Conservation (phyloP, 1,140 invertebrate species). For the Drosophila hydei region DNA sequence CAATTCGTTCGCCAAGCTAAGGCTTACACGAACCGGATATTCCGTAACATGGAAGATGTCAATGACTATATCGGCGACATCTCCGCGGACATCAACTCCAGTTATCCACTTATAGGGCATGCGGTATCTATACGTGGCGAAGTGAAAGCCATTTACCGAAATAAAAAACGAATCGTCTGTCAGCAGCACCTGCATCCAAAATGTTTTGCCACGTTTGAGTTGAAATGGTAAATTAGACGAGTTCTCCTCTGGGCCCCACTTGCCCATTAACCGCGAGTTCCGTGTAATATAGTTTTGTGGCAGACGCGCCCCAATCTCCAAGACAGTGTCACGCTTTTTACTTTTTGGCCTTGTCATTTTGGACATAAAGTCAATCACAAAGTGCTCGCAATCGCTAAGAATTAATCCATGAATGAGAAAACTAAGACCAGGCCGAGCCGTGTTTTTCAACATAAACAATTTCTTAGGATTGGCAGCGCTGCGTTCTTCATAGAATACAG, state of each 20-base stretch:
- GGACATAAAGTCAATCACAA: slow-evolving; percentile 52
- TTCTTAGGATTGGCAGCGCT: slow-evolving; percentile 31
- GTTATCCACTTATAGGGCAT: slow-evolving; percentile 85
- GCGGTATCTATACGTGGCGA: slow-evolving; percentile 87
- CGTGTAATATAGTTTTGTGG: slow-evolving; percentile 89
- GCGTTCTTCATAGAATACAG: slow-evolving; percentile 61
- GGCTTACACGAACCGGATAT: slow-evolving; percentile 54
- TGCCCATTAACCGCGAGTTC: slow-evolving; percentile 85
- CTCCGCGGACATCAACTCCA: slow-evolving; percentile 50
- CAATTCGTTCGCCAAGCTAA: slow-evolving; percentile 19
- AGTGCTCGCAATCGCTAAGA: slow-evolving; percentile 54
- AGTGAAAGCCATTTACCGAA: slow-evolving; percentile 88
- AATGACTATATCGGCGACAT: slow-evolving; percentile 51
- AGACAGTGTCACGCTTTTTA: slow-evolving; percentile 86
- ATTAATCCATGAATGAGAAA: slow-evolving; percentile 68
- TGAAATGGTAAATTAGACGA: slow-evolving; percentile 69
- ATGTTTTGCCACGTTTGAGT: slow-evolving; percentile 74
- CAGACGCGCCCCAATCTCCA: slow-evolving; percentile 91
- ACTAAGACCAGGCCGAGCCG: slow-evolving; percentile 46
- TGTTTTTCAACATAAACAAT: slow-evolving; percentile 24
- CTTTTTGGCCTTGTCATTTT: not conserved
- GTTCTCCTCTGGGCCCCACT: slow-evolving; percentile 89
- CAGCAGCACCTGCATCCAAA: slow-evolving; percentile 83
- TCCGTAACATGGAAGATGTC: slow-evolving; percentile 51
- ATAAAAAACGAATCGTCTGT: slow-evolving; percentile 84